Evolutionary conservation across 2,113 vertebrate genomes (phyloP), one percentile per base, ranked within the genome.

Genomic region (Forbesichthys agassizii): DNA sequence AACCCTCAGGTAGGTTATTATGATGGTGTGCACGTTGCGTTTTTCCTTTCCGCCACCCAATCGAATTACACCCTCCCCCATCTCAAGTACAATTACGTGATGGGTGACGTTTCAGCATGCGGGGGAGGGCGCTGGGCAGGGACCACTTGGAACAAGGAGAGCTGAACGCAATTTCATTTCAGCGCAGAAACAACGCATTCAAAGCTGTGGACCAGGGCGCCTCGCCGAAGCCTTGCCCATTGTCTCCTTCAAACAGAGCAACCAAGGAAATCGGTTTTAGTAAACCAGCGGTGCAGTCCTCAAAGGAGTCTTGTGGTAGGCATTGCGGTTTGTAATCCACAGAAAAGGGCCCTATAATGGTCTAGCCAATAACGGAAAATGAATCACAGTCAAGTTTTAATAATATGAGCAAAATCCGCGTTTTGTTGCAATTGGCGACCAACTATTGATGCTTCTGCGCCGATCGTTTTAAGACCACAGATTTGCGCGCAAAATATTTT

Each of bases 41-140:
- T 74, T 82, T 76, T 65, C 66, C 12, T 57, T 58, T 70, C 66
- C 69, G 52, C 48, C 52, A 48, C 71, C 75, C 71, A 78, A 88
- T 86, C 81, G 69, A 86, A 87, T 89, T 78, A 79, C 88, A 78
- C 88, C 89, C 83, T 82, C 89, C 91, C 88, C 84, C 88, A 84
- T 90, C 85, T 80, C 84, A 86, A 87, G 84, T 79, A 81, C 80
- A 88, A 88, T 90, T 92, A 89, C 92, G 92, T 91, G 89, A 84
- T 88, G 78, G 79, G 86, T 93, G 92, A 93, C 92, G 91, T 92
- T 84, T 67, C 74, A 73, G 77, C 81, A 77, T 86, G 88, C 86
- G 90, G 91, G 88, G 92, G 84, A 77, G 84, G 82, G 71, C 61
- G 46, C 86, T 80, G 87, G 86, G 89, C 85, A 78, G 90, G 90